These are phyloP conservation scores for Heliconius hermathena DNA, from an alignment of 1,140 invertebrate genomes.

Conservation along the genomic window DNA sequence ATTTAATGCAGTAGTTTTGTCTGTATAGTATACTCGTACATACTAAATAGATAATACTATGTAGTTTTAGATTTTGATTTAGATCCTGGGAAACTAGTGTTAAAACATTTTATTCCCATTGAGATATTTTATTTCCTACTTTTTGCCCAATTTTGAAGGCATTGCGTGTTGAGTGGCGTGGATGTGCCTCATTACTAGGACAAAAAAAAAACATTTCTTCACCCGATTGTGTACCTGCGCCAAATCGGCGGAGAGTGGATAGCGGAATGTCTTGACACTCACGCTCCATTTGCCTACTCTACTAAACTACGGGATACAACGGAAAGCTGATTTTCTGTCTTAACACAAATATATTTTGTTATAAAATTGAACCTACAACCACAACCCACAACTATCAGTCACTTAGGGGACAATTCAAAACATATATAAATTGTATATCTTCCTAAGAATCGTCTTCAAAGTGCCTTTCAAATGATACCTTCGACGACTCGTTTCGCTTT, in stretches of 20 bases:
- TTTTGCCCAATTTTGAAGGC: neutral
- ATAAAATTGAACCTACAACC: no score
- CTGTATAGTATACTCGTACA: no score
- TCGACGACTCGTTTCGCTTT: neutral
- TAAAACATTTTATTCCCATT: neutral
- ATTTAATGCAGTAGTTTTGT: no score
- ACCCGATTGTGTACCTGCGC: no score
- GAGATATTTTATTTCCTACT: neutral
- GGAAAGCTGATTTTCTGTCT: no score
- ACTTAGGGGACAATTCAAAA: neutral
- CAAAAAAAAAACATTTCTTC: neutral
- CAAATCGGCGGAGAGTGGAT: no score
- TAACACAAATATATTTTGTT: no score
- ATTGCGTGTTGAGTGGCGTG: neutral
- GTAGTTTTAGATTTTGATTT: no score
- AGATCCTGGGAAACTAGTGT: neutral
- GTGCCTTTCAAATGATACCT: constrained; percentile 3
- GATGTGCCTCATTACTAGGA: neutral
- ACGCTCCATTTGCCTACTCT: no score
- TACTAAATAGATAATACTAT: no score
- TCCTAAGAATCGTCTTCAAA: constrained; percentile 5
- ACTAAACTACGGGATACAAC: no score
- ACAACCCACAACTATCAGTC: neutral
- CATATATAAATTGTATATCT: neutral
- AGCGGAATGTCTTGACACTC: no score